Evolutionary conservation across 2,888 invertebrate species (phyloP), one percentile per base, ranked within the genome.

Genomic region (Drosophila putrida): DNA sequence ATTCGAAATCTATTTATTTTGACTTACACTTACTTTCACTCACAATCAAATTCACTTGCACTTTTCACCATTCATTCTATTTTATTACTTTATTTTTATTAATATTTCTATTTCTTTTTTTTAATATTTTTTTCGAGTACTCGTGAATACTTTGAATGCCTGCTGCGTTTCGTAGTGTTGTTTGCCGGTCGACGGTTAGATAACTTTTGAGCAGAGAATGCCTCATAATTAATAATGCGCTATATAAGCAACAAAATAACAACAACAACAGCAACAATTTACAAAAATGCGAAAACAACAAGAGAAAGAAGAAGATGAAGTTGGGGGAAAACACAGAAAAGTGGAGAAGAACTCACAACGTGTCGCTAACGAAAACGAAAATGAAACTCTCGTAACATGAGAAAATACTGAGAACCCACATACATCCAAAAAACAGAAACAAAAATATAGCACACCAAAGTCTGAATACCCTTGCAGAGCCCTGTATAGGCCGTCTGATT

Each of bases 191-290:
- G 64, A 84, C 84, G 87, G 87, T 83, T 83, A 84, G 78, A 80
- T 84, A 83, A 83, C 75, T 80, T 83, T 83, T 83, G 83, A 83
- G 69, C 78, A 61, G 46, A 71, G 67, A 54, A 62, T 72, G 77
- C 69, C 72, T 81, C 84, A 79, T 83, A 87, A 87, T 87, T 83
- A 87, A 87, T 84, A 86, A 75, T 81, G 80, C 74, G 82, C 83
- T 78, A 70, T 72, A 70, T 80, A 66, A 67, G 74, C 69, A 64
- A 63, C 58, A 71, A 68, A 38, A 35, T n/a, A 64, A 75, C 33
- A 72, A 58, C 65, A 62, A 44, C 33, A 69, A 38, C 10, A 62
- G 57, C 54, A 69, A 1, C 4, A 31, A 46, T 28, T 44, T 27
- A 6, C 27, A 27, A 46, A 49, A 46, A 49, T 49, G 33, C 20